Evolutionary conservation across 2,113 vertebrate species (phyloP).

Genomic region (Scortum barcoo): DNA sequence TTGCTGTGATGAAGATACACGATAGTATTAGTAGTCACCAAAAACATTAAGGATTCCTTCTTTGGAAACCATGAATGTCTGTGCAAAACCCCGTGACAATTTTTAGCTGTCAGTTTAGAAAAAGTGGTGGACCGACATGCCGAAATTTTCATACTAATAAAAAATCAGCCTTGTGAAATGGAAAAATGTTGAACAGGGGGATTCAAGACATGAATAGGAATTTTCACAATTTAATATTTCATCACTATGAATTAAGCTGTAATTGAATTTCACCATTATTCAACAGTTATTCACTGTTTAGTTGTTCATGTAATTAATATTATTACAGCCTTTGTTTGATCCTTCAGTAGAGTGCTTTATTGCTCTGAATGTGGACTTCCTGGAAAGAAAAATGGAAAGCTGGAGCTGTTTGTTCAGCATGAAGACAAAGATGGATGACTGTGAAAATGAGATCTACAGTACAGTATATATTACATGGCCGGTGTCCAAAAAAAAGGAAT

Average conservation of each 20-base stretch:
- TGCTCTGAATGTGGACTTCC: background rate
- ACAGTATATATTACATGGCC: background rate
- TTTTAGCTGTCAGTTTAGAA: background rate
- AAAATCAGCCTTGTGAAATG: background rate
- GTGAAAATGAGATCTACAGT: conserved; percentile 17
- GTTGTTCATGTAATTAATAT: background rate
- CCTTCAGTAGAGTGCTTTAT: background rate
- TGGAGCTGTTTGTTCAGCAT: conserved; percentile 23
- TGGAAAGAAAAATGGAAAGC: conserved; percentile 20
- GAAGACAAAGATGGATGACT: conserved; percentile 36
- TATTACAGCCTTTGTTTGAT: background rate
- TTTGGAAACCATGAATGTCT: background rate
- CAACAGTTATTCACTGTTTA: background rate
- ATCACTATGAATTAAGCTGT: background rate
- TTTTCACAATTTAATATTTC: background rate
- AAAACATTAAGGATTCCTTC: background rate
- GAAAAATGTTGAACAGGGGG: background rate
- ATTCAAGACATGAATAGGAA: background rate
- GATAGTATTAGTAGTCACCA: too few species aligned
- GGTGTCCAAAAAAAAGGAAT: conserved; percentile 17
- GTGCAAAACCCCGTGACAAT: background rate
- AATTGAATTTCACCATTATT: background rate
- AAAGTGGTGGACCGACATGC: background rate
- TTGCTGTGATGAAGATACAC: background rate
- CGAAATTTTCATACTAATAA: background rate